Conservation (phyloP, 2,888 invertebrate genomes). For the Acanthosepion lycidas region DNA sequence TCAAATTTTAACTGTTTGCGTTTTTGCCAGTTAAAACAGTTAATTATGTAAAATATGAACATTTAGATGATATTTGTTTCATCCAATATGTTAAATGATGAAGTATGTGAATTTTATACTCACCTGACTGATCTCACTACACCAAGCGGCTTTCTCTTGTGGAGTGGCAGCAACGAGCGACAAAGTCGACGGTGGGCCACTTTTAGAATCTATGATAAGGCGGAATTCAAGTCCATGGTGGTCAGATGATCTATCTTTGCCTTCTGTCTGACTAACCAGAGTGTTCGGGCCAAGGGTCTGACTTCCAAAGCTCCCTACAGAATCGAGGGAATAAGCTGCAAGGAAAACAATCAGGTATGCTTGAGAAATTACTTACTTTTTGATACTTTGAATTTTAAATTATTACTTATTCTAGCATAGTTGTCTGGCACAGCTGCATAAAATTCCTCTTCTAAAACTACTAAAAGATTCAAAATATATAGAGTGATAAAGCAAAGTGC, state of each 20-base stretch:
- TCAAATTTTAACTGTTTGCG: too few species aligned
- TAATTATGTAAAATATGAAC: too few species aligned
- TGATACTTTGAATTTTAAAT: background rate
- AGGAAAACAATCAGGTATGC: background rate
- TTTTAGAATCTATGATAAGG: conserved; percentile 82
- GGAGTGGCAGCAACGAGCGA: conserved; percentile 82
- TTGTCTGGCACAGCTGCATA: too few species aligned
- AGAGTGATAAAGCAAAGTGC: too few species aligned
- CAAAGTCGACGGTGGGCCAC: conserved; percentile 81
- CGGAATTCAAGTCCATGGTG: conserved; percentile 83
- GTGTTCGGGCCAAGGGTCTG: conserved; percentile 65
- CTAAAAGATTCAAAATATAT: too few species aligned
- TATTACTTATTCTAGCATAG: too few species aligned
- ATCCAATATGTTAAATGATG: too few species aligned
- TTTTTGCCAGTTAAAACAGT: too few species aligned
- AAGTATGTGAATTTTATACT: background rate
- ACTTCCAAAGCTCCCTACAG: conserved; percentile 68
- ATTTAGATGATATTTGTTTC: too few species aligned
- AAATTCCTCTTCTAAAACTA: too few species aligned
- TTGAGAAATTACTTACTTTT: background rate
- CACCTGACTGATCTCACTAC: conserved; percentile 89
- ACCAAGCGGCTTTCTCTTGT: conserved; percentile 94
- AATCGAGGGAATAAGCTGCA: conserved; percentile 71
- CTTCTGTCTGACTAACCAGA: conserved; percentile 59
- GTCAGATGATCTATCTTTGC: conserved; percentile 65